Conservation (phyloP, 1,140 invertebrate genomes). For the Hylaeus anthracinus region DNA sequence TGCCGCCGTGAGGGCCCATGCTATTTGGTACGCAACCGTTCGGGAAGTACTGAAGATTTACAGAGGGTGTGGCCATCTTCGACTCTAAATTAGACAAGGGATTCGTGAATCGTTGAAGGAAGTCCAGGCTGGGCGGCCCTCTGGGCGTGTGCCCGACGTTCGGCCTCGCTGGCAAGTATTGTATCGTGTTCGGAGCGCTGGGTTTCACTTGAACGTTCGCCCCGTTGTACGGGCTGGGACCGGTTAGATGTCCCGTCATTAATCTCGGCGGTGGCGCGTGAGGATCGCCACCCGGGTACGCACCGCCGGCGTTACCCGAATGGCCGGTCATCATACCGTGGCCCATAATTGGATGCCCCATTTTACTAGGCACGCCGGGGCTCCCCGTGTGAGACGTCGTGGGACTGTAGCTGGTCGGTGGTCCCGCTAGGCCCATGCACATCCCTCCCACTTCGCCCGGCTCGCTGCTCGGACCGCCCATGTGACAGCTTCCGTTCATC, state of each 20-base stretch:
- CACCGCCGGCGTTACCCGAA: slow-evolving; percentile 79
- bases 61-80: slow-evolving; percentile 84
- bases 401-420: slow-evolving; percentile 77
- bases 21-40: slow-evolving; percentile 78
- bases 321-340: slow-evolving; percentile 83
- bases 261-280: slow-evolving; percentile 77
- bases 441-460: slow-evolving; percentile 81
- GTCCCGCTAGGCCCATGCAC: slow-evolving; percentile 81
- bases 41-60: slow-evolving; percentile 89
- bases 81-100: slow-evolving; percentile 87
- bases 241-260: slow-evolving; percentile 75
- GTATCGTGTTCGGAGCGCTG: slow-evolving; percentile 98
- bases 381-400: slow-evolving; percentile 77
- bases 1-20: slow-evolving; percentile 74
- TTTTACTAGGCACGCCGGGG: slow-evolving; percentile 76
- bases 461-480: slow-evolving; percentile 64
- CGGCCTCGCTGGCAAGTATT: slow-evolving; percentile 96
- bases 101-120: slow-evolving; percentile 93
- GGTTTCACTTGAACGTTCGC: slow-evolving; percentile 96
- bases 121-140: slow-evolving; percentile 94
- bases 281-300: slow-evolving; percentile 73
- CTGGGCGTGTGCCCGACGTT: slow-evolving; percentile 86
- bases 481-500: slow-evolving; percentile 79
- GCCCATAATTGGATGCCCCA: slow-evolving; percentile 77
- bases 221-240: slow-evolving; percentile 88